phyloP scores from a whole-genome alignment of 2,888 invertebrate genomes.

The Acleris laterana region DNA sequence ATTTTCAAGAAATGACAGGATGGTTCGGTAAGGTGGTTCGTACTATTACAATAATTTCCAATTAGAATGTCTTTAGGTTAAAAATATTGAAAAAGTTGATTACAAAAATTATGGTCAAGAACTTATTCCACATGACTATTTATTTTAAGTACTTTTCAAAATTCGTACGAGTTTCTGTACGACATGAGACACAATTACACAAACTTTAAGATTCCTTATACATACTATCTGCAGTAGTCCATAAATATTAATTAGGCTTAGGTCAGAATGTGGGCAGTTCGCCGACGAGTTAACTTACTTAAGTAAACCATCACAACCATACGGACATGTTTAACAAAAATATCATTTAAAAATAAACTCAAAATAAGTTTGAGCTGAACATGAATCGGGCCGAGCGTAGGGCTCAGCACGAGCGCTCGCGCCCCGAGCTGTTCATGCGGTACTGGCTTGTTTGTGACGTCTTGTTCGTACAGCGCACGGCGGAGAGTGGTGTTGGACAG shows the following conservation, averaged over 20 bases:
- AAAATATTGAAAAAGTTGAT: slow-evolving; percentile 45
- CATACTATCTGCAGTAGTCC: slow-evolving; percentile 32
- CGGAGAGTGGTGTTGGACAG: slow-evolving; percentile 78
- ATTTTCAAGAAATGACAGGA: slow-evolving; percentile 71
- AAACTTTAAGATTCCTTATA: slow-evolving; percentile 34
- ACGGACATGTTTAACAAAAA: slow-evolving; percentile 80
- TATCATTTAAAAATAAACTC: slow-evolving; percentile 67
- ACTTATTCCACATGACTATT: slow-evolving; percentile 37
- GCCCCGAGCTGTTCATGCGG: slow-evolving; percentile 67
- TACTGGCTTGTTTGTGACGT: slow-evolving; percentile 80
- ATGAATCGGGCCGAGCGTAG: slow-evolving; percentile 65
- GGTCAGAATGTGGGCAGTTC: slow-evolving; percentile 66
- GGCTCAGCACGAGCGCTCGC: slow-evolving; percentile 69
- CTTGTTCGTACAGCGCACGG: slow-evolving; percentile 71
- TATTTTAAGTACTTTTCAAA: slow-evolving; percentile 69
- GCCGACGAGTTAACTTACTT: slow-evolving; percentile 81
- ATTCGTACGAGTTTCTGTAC: slow-evolving; percentile 42
- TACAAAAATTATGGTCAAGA: slow-evolving; percentile 33
- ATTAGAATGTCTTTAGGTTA: slow-evolving; percentile 46
- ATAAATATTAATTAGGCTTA: slow-evolving; percentile 59
- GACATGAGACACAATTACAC: slow-evolving; percentile 53
- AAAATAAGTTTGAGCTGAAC: slow-evolving; percentile 73
- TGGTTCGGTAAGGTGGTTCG: slow-evolving; percentile 46
- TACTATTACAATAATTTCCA: slow-evolving; percentile 67
- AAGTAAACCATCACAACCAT: slow-evolving; percentile 84